Percentiles rank a stretch among this genome's conserved stretches.
Evolutionary conservation across 2,888 invertebrate species (phyloP).

Genomic region (Hypercompe scribonia): DNA sequence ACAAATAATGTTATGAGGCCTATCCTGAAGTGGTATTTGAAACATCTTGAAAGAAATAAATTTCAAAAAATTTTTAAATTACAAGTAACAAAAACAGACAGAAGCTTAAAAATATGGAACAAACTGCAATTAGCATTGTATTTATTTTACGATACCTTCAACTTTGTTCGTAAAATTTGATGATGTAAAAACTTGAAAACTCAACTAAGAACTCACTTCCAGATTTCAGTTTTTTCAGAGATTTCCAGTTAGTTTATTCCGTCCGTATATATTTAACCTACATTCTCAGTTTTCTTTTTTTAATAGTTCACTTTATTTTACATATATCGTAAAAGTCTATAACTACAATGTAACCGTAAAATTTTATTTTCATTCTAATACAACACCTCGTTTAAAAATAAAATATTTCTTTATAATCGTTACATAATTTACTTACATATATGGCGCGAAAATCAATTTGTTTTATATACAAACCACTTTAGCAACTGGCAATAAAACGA

Average conservation of each 20-base stretch:
- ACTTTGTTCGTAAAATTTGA: no score
- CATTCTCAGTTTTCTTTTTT: background rate
- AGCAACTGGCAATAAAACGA: background rate
- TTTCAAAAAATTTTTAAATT: no score
- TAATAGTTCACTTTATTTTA: background rate
- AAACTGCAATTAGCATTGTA: background rate
- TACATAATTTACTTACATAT: background rate
- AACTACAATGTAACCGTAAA: background rate
- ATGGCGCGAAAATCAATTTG: background rate
- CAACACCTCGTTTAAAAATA: background rate
- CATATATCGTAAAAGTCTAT: background rate
- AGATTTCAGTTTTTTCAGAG: background rate
- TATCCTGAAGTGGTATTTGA: no score
- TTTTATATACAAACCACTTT: background rate
- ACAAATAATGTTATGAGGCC: no score
- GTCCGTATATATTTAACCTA: no score
- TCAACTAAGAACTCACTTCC: no score
- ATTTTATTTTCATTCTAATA: background rate
- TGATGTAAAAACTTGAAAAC: no score
- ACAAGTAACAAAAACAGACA: no score
- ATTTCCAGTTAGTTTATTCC: no score
- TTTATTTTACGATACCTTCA: background rate
- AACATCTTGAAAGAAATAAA: no score
- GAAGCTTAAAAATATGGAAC: no score
- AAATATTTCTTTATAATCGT: background rate